phyloP scores from a whole-genome alignment of 2,888 invertebrate genomes.

The Callinectes sapidus region DNA sequence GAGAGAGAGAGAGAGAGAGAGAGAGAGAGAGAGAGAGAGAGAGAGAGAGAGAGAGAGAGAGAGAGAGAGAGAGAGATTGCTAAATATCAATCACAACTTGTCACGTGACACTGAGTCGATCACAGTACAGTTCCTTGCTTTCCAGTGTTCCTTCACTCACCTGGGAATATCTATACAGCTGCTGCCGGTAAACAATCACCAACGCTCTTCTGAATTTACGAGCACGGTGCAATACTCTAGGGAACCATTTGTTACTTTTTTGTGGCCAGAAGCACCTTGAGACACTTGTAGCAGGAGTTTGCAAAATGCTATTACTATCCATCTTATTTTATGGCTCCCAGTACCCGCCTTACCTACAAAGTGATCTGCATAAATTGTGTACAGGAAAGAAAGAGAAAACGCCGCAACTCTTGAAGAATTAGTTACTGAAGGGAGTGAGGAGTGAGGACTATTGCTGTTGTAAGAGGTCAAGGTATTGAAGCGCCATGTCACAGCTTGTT shows the following conservation, averaged over 20 bases:
- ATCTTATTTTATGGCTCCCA: not conserved
- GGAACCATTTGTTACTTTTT: not conserved
- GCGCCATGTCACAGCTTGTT: too few relatives aligned
- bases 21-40: not conserved
- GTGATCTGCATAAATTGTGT: not conserved
- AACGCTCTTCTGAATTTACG: not conserved
- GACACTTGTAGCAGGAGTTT: not conserved
- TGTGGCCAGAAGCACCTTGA: not conserved
- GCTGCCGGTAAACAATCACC: not conserved
- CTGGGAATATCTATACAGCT: not conserved
- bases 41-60: conserved; percentile 12
- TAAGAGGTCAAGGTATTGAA: too few relatives aligned
- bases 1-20: too few relatives aligned
- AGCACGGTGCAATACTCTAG: not conserved
- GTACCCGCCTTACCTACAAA: not conserved
- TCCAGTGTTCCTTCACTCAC: too few relatives aligned
- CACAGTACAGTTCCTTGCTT: too few relatives aligned
- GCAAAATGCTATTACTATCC: not conserved
- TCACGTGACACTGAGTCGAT: too few relatives aligned
- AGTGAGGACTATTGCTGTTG: too few relatives aligned
- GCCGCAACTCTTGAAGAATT: not conserved
- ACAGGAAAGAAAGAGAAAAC: not conserved
- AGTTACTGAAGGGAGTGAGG: not conserved
- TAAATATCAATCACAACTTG: too few relatives aligned
- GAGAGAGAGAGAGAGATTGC: conserved; percentile 5